Base-by-base conservation (phyloP, 2,113 vertebrate species). In the Otolemur garnettii region DNA sequence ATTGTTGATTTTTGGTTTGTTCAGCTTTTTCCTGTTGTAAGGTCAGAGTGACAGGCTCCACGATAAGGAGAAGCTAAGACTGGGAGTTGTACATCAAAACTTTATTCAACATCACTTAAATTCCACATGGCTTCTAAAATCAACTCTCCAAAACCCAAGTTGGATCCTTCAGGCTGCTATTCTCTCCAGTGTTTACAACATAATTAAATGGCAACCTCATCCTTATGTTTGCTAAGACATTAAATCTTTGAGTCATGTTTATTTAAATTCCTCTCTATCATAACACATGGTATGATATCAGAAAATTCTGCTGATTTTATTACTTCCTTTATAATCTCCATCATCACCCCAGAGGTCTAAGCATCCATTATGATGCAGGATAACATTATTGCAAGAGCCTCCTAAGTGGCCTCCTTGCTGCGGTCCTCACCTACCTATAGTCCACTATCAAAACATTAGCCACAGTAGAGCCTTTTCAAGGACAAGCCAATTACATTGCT, bases 331-430 rank as follows among this genome's bases (percentile, higher is more conserved):
- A 85, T 59, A 7, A 45, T 3, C 15, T 87, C 53, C 38, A 15
- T n/a, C 79, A 21, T 10, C 10, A 21, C 14, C 30, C 33, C 30
- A 19, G 69, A 50, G 22, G 11, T 74, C 53, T 11, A 50, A 35
- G 5, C 12, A 60, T 28, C 24, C 30, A 13, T 17, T 4, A 7
- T 38, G 53, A n/a, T 19, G 24, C 5, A 2, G 3, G 45, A 10
- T 9, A 50, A 50, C 8, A 60, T 74, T 28, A 57, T 71, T 21
- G 0, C 5, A 57, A 66, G 24, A 59, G 0, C 42, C 5, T 77
- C 0, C 1, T 22, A 28, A 33, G 0, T 7, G 24, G 14, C 42
- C 24, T 78, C 1, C 3, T 18, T 15, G 15, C 35, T 28, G 8
- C 5, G 14, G 4, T 28, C 21, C n/a, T 96, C 45, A 6, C 3